Percentiles rank a stretch among this genome's conserved stretches.
phyloP scores from a whole-genome alignment of 92 coral and sea anemone species.

The Desmophyllum pertusum region DNA sequence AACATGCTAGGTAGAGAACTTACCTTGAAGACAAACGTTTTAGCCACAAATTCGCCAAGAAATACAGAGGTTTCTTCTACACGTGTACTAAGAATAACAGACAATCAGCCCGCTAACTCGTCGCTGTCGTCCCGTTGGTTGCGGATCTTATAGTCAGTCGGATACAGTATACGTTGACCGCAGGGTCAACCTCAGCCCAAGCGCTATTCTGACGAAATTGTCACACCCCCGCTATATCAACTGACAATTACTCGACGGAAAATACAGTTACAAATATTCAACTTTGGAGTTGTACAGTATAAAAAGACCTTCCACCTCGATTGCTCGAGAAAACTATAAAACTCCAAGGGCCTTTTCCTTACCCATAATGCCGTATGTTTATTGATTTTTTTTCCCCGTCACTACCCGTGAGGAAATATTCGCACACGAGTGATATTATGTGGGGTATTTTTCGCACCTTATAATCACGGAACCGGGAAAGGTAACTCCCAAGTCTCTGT shows the following conservation, averaged over 20 bases:
- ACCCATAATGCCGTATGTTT: slow-evolving; percentile 21
- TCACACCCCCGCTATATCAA: slow-evolving; percentile 20
- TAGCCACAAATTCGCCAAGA: neutral
- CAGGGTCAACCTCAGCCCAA: slow-evolving; percentile 11
- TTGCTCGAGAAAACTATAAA: neutral
- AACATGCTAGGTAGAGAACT: neutral
- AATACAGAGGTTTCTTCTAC: neutral
- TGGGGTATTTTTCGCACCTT: neutral
- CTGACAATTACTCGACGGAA: neutral
- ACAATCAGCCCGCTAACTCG: neutral
- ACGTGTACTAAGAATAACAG: neutral
- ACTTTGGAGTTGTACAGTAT: neutral
- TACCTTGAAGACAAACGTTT: slow-evolving; percentile 22
- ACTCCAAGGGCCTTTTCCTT: neutral
- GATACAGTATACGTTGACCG: neutral
- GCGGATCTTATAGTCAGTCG: neutral
- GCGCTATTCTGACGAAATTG: neutral
- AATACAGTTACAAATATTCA: neutral
- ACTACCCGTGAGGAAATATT: slow-evolving; percentile 11
- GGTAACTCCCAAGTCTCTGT: neutral
- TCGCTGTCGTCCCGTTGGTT: neutral
- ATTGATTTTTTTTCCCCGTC: neutral
- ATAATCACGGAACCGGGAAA: neutral
- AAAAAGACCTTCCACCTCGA: neutral
- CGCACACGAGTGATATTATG: slow-evolving; percentile 15